Percentiles rank a stretch among this genome's conserved stretches.
Conservation (phyloP, 1,140 invertebrate genomes). For the Trachymyrmex cornetzi region DNA sequence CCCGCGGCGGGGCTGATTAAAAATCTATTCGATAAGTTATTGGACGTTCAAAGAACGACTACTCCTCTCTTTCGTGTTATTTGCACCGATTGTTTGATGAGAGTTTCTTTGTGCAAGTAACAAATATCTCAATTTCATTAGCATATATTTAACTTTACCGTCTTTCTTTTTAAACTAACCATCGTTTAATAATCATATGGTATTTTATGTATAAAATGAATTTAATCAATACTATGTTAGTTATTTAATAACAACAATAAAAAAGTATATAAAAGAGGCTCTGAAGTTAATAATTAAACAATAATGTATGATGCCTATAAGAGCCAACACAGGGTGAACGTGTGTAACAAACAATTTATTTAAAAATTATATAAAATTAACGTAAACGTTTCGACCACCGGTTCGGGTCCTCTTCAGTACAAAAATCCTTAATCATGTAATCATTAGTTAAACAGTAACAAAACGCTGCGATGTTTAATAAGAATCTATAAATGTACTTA, state of each 20-base stretch:
- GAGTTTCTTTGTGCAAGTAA: constrained; percentile 3
- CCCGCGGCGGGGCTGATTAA: constrained; percentile 33
- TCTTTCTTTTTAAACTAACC: neutral
- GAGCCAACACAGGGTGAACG: too few relatives aligned
- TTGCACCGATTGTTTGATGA: neutral
- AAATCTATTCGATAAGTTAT: constrained; percentile 51
- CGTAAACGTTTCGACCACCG: too few relatives aligned
- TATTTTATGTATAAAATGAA: neutral
- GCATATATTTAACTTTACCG: constrained; percentile 33
- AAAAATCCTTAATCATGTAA: too few relatives aligned
- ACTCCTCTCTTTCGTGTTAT: neutral
- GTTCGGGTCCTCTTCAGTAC: too few relatives aligned
- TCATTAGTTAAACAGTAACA: too few relatives aligned
- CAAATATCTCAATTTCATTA: neutral
- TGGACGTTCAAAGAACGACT: constrained; percentile 30
- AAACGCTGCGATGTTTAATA: too few relatives aligned
- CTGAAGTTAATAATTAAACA: too few relatives aligned
- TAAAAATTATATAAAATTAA: too few relatives aligned
- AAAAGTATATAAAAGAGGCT: too few relatives aligned
- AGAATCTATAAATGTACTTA: neutral
- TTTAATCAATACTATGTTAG: neutral
- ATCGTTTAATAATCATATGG: neutral
- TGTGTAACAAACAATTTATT: too few relatives aligned
- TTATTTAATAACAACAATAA: too few relatives aligned
- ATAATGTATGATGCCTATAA: too few relatives aligned